phyloP scores from a whole-genome alignment of 2,113 vertebrate species.

The Antechinus flavipes region DNA sequence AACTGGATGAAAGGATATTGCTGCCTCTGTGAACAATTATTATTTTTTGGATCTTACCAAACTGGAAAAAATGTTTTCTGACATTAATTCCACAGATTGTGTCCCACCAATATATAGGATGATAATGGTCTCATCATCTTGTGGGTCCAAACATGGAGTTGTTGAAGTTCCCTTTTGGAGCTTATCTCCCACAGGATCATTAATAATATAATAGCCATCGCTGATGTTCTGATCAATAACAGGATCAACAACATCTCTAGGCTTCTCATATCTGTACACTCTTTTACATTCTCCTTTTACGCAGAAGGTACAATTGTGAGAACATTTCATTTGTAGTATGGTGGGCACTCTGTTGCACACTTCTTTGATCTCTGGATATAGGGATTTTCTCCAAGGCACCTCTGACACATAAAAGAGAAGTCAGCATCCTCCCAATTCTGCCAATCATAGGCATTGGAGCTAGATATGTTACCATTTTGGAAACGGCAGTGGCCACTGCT shows the following conservation, averaged over 20 bases:
- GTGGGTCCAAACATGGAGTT: not conserved
- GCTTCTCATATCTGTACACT: not conserved
- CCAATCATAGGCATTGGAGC: not conserved
- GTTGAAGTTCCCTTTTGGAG: not conserved
- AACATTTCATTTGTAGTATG: not conserved
- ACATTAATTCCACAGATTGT: not conserved
- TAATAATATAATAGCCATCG: not conserved
- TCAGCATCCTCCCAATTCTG: not conserved
- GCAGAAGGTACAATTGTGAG: not conserved
- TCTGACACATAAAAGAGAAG: not conserved
- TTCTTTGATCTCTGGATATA: not conserved
- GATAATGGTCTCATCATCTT: not conserved
- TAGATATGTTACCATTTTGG: not conserved
- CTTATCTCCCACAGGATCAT: not conserved
- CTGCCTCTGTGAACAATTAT: not conserved
- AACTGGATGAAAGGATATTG: not conserved
- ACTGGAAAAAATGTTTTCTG: not conserved
- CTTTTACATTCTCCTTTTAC: not conserved
- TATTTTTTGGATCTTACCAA: not conserved
- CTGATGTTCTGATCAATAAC: not conserved
- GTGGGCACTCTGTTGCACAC: not conserved
- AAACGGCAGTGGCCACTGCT: not conserved
- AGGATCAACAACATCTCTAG: not conserved
- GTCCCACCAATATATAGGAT: not conserved
- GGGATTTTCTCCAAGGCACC: too few species aligned